Conservation (phyloP, 2,888 invertebrate genomes). For the Cerastis leucographa region DNA sequence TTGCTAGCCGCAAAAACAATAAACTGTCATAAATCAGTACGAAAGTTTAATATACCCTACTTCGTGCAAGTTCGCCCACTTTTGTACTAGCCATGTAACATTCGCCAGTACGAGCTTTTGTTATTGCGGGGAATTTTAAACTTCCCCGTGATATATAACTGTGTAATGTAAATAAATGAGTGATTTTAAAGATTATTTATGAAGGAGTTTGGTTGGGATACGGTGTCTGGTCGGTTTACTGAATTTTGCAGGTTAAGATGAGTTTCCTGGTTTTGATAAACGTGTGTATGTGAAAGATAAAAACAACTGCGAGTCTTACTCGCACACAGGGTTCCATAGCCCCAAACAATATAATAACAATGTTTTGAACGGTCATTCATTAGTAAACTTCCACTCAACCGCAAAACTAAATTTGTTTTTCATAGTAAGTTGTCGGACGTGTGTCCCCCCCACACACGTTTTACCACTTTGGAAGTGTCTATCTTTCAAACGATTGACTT, state of each 20-base stretch:
- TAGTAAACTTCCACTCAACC: no score
- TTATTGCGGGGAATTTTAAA: conserved; percentile 68
- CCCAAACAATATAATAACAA: no score
- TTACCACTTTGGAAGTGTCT: no score
- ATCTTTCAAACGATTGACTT: no score
- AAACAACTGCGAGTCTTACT: no score
- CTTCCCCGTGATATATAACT: conserved; percentile 65
- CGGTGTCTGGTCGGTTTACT: conserved; percentile 27
- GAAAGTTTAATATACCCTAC: conserved; percentile 83
- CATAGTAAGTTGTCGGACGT: no score
- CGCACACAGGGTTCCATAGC: no score
- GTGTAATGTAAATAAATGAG: conserved; percentile 69
- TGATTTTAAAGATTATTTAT: conserved; percentile 65
- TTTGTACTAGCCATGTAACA: conserved; percentile 61
- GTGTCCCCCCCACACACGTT: no score
- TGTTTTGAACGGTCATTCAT: no score
- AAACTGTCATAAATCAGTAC: conserved; percentile 84
- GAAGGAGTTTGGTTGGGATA: conserved; percentile 43
- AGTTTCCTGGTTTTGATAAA: conserved; percentile 12
- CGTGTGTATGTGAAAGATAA: background rate
- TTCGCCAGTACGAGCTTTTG: conserved; percentile 60
- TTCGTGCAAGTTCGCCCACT: conserved; percentile 70
- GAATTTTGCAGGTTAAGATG: conserved; percentile 41
- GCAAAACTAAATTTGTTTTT: no score
- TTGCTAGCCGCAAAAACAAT: conserved; percentile 79